Base-by-base conservation (phyloP, 2,113 vertebrate species). In the Rhinogobius similis region DNA sequence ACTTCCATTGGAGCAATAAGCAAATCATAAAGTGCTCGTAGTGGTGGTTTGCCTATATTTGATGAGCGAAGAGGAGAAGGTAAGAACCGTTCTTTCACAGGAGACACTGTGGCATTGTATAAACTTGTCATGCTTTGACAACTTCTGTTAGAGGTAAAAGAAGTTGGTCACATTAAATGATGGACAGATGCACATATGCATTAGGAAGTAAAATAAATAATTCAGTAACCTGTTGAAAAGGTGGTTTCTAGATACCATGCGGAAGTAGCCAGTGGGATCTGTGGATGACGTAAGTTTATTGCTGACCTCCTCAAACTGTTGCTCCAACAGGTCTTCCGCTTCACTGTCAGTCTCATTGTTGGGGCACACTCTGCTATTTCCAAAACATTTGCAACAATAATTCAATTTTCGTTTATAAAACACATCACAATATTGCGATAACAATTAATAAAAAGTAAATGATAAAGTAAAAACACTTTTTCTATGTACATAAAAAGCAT, bases 1-100 rank as follows among this genome's bases (percentile, higher is more conserved):
- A 94, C 95, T 91, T 99, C 97, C 97, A 99, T 96, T 14, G 97
- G 96, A 0, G 95, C 96, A 13, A 98, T 94, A 77, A 99, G 78
- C 62, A 99, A 88, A 89, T 99, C 96, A 0, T 99, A 98, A 20
- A 98, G 95, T 0, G 94, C 94, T 0, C 96, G 93, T 0, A 99
- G 93, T 0, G 97, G 96, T 32, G 95, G 89, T 27, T 95, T 95
- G 85, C 83, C 82, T 38, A 91, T 84, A 2, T 86, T 87, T 65
- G 83, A 87, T 52, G 89, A 82, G 59, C 91, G 91, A 64, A 88
- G 81, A 0, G 90, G 90, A 9, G 95, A 93, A 36, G 95, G 95
- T 0, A 93, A 94, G 1, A 89, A 78, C 46, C 91, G 87, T 5
- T 96, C 97, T 86, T 94, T 97, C 55, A 82, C 82, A 0, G 95